Evolutionary conservation across 1,140 invertebrate species (phyloP).

Genomic region (Brachionus paranguensis): DNA sequence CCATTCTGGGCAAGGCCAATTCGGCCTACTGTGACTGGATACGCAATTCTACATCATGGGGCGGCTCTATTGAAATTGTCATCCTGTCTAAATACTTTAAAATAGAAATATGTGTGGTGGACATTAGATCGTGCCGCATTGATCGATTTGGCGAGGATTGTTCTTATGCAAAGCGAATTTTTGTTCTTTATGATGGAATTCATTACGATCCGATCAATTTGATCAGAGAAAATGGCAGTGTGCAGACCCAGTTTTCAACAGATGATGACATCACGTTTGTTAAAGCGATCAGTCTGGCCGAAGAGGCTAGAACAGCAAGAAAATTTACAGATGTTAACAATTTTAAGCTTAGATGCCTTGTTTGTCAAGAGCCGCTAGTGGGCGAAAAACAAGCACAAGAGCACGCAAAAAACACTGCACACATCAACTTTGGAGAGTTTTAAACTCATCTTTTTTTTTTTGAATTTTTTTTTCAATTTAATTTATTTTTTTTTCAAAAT

Average conservation of each 20-base stretch:
- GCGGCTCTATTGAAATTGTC: slow-evolving; percentile 84
- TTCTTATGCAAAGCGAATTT: slow-evolving; percentile 73
- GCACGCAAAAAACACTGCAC: slow-evolving; percentile 76
- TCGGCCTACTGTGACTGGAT: slow-evolving; percentile 69
- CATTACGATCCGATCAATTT: slow-evolving; percentile 73
- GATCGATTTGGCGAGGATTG: slow-evolving; percentile 89
- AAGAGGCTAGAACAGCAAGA: slow-evolving; percentile 75
- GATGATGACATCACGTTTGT: slow-evolving; percentile 65
- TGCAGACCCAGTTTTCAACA: slow-evolving; percentile 69
- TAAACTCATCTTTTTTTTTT: background rate
- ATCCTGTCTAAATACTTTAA: slow-evolving; percentile 81
- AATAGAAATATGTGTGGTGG: slow-evolving; percentile 85
- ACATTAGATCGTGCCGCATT: slow-evolving; percentile 79
- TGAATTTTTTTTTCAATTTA: too few relatives aligned
- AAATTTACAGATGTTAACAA: slow-evolving; percentile 82
- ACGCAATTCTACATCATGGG: slow-evolving; percentile 65
- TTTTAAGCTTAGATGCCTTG: slow-evolving; percentile 73
- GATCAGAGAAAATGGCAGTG: background rate
- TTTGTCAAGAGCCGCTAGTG: slow-evolving; percentile 67
- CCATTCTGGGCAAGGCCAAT: slow-evolving; percentile 76
- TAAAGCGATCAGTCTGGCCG: slow-evolving; percentile 74
- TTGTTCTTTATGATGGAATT: slow-evolving; percentile 88
- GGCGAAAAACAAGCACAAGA: slow-evolving; percentile 72
- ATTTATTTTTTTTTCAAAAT: background rate
- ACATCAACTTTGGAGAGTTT: slow-evolving; percentile 75